Evolutionary conservation across 2,113 vertebrate genomes (phyloP).

Genomic region (Candoia aspera): DNA sequence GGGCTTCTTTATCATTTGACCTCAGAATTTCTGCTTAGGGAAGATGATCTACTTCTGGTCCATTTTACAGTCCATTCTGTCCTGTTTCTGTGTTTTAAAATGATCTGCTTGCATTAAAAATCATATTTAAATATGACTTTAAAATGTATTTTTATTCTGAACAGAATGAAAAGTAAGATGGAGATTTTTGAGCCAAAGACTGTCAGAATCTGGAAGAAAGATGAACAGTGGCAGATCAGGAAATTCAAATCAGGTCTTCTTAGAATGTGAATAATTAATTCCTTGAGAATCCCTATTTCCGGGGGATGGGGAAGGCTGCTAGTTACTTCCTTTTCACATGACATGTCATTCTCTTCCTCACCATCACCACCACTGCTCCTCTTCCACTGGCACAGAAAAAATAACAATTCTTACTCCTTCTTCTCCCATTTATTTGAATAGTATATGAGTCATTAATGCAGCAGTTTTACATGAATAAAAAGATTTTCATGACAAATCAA

Average conservation of each 20-base stretch:
- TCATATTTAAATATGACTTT: not conserved
- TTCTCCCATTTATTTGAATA: not conserved
- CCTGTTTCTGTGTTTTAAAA: not conserved
- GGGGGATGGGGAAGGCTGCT: not conserved
- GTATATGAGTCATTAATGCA: not conserved
- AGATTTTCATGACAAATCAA: not conserved
- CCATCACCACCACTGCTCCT: not conserved
- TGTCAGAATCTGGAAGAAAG: not conserved
- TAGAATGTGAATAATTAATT: not conserved
- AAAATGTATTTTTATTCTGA: not conserved
- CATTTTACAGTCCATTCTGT: not conserved
- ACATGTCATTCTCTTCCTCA: not conserved
- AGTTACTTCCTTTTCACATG: not conserved
- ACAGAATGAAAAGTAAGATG: not conserved
- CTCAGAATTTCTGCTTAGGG: not conserved
- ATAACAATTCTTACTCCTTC: not conserved
- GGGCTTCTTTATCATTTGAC: not conserved
- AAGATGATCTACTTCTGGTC: not conserved
- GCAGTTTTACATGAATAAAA: fast-evolving
- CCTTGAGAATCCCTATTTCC: not conserved
- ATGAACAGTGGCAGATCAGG: not conserved
- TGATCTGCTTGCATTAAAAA: not conserved
- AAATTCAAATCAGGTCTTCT: not conserved
- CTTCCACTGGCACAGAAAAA: not conserved
- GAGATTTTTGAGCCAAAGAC: not conserved